Evolutionary conservation across 2,888 invertebrate species (phyloP), one percentile per base, ranked within the genome.

Genomic region (Hofmannophila pseudospretella): DNA sequence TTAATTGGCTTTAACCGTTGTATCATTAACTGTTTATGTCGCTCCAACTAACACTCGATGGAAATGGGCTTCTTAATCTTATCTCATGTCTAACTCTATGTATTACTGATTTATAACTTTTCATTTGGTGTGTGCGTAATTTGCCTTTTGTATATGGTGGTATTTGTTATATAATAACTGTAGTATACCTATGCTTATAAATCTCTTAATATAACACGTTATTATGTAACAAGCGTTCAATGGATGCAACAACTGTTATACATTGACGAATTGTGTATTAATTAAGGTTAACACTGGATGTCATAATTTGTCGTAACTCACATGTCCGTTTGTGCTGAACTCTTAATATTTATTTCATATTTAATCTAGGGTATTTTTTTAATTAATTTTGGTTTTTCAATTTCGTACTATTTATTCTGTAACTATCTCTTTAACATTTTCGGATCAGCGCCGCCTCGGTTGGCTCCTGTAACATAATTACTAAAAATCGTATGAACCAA

Each of bases 91-190:
- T 66, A 37, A 58, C 45, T 72, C 48, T 70, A 49, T 79, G 67
- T 79, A 50, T 74, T 66, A 72, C 71, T 69, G 48, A 67, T 60
- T 54, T 63, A 47, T 64, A 47, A 71, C 59, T 67, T 54, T n/a
- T 67, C 51, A 65, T 54, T 72, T 72, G 77, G 74, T 84, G 84
- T 86, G 85, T 86, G 86, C 86, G 86, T 85, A 72, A 85, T 84
- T 85, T 85, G 86, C 84, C 86, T 86, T 67, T 58, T 70, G 68
- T 80, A 62, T 70, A 67, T 70, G 61, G 60, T 67, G 57, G 56
- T 74, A 48, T 65, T 58, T 74, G 70, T 75, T 71, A 69, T 70
- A 62, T 72, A 67, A 74, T 72, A 71, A 72, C 66, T 61, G 51
- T 64, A 52, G 50, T 47, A 32, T 36, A 5, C 8, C 19, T 30